phyloP scores from a whole-genome alignment of 1,140 invertebrate genomes.

The Hycleus cichorii region DNA sequence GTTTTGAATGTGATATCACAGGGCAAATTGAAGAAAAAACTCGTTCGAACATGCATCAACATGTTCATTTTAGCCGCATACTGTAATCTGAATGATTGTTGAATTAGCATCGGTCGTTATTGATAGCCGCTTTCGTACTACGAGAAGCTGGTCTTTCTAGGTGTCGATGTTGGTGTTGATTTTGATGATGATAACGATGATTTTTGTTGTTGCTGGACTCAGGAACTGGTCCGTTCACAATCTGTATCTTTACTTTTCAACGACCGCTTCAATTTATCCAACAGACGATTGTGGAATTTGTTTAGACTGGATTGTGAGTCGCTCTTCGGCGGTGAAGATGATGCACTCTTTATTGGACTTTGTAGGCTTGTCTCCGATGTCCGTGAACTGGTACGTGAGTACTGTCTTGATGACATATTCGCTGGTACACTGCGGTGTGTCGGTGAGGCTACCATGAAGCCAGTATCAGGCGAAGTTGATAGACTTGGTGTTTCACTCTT shows the following conservation, averaged over 20 bases:
- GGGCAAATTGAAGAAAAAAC: too few relatives aligned
- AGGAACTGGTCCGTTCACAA: conserved; percentile 38
- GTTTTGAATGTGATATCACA: too few relatives aligned
- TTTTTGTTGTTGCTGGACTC: conserved; percentile 22
- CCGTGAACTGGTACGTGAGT: conserved; percentile 55
- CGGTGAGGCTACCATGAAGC: conserved; percentile 51
- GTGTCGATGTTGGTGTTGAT: too few relatives aligned
- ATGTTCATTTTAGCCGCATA: too few relatives aligned
- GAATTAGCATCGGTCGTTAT: conserved; percentile 16
- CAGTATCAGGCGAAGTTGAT: conserved; percentile 63
- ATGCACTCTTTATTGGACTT: conserved; percentile 44
- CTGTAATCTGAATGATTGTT: neutral
- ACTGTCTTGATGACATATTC: conserved; percentile 46
- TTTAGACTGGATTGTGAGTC: conserved; percentile 58
- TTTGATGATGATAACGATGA: neutral
- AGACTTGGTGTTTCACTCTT: conserved; percentile 69
- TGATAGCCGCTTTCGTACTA: neutral
- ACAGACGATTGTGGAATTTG: conserved; percentile 76
- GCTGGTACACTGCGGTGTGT: conserved; percentile 59
- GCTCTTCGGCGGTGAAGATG: conserved; percentile 52
- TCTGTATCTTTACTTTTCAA: conserved; percentile 56
- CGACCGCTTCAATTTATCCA: conserved; percentile 74
- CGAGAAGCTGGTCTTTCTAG: too few relatives aligned
- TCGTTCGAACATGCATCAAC: too few relatives aligned
- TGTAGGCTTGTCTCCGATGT: conserved; percentile 51